Conservation (phyloP, 1,140 invertebrate species). For the Hypsibius dujardini region DNA sequence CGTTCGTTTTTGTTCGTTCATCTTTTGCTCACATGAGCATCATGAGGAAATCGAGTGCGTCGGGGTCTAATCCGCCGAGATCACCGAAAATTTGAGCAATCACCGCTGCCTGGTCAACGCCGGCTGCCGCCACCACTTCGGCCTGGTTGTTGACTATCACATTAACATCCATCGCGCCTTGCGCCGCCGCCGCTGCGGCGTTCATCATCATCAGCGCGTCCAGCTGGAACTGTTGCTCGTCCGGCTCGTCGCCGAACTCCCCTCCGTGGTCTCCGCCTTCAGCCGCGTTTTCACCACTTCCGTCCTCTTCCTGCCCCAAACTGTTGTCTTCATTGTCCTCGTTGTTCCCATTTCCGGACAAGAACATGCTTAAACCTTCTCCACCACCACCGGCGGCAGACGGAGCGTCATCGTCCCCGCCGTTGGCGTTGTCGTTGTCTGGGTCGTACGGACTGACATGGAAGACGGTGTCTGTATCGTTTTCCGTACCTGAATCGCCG, state of each 20-base stretch:
- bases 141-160: background rate
- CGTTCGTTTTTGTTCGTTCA: too few relatives aligned
- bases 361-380: too few relatives aligned
- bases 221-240: background rate
- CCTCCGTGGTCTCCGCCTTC: too few relatives aligned
- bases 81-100: background rate
- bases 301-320: background rate
- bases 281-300: too few relatives aligned
- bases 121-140: background rate
- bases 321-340: background rate
- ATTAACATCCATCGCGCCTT: background rate
- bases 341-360: too few relatives aligned
- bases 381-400: too few relatives aligned
- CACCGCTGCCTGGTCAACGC: background rate
- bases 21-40: background rate
- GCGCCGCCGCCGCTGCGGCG: background rate
- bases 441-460: too few relatives aligned
- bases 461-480: too few relatives aligned
- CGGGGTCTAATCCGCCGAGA: background rate
- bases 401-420: too few relatives aligned
- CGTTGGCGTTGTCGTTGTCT: too few relatives aligned
- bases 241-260: background rate
- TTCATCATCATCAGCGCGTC: background rate
- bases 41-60: background rate
- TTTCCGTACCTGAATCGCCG: background rate